Conservation (phyloP, 2,113 vertebrate species). For the Numida meleagris region DNA sequence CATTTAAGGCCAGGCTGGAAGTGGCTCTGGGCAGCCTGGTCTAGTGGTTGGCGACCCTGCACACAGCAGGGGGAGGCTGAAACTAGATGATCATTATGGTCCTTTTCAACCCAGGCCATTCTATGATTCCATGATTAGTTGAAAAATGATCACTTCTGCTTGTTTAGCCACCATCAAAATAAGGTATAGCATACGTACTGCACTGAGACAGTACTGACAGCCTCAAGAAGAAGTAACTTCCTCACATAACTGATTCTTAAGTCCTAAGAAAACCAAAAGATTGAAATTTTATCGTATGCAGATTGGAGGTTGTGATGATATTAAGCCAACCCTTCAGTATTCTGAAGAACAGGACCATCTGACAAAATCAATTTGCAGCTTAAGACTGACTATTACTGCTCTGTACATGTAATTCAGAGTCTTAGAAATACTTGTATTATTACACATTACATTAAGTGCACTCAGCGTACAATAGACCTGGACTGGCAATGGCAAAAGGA, state of each 20-base stretch:
- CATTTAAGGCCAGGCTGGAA: no score
- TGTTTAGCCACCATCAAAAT: background rate
- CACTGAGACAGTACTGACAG: background rate
- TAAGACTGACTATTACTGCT: background rate
- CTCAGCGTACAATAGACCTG: background rate
- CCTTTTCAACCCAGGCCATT: no score
- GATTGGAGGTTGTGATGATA: background rate
- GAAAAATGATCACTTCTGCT: background rate
- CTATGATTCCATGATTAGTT: no score
- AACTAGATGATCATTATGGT: no score
- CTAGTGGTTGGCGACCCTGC: no score
- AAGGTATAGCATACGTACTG: background rate
- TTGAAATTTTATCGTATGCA: background rate
- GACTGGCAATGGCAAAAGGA: background rate
- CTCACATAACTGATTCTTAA: background rate
- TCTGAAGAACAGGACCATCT: background rate
- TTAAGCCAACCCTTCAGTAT: background rate
- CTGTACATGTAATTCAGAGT: background rate
- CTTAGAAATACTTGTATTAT: background rate
- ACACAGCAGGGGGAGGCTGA: no score
- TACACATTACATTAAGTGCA: background rate
- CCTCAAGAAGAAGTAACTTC: background rate
- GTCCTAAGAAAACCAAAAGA: background rate
- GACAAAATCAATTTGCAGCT: background rate
- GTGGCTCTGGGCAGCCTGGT: no score